phyloP scores from a whole-genome alignment of 2,113 vertebrate genomes.

The Solea senegalensis region DNA sequence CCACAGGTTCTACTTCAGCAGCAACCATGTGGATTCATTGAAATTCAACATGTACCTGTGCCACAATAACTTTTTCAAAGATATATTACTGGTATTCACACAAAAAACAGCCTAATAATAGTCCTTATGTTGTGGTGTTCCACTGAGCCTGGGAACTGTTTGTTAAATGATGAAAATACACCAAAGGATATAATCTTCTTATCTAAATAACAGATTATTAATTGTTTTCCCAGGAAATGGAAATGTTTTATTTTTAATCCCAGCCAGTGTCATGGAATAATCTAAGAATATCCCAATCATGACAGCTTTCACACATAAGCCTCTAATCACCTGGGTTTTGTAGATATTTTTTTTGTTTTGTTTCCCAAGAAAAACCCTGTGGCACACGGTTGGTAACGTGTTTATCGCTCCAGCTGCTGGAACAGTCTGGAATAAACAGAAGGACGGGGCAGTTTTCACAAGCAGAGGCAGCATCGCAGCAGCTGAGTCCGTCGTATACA shows the following conservation, averaged over 20 bases:
- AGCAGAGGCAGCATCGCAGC: slow-evolving; percentile 12
- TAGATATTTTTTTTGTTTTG: not conserved
- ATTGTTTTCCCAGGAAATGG: not conserved
- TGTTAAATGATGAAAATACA: too few relatives aligned
- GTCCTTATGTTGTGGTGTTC: too few relatives aligned
- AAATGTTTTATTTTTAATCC: not conserved
- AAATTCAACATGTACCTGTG: too few relatives aligned
- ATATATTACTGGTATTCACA: too few relatives aligned
- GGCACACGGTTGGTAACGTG: slow-evolving; percentile 21
- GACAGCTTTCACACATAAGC: slow-evolving; percentile 23
- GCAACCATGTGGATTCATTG: too few relatives aligned
- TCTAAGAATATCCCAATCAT: slow-evolving; percentile 13
- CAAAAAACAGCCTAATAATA: too few relatives aligned
- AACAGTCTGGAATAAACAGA: slow-evolving; percentile 63
- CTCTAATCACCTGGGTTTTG: slow-evolving; percentile 27
- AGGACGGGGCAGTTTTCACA: slow-evolving; percentile 39
- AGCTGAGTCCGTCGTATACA: slow-evolving; percentile 14
- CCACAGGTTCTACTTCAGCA: too few relatives aligned
- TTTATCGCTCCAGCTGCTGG: slow-evolving; percentile 61
- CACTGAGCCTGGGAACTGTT: too few relatives aligned
- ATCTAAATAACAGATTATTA: not conserved
- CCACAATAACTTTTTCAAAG: too few relatives aligned
- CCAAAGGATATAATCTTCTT: too few relatives aligned
- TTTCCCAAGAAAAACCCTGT: slow-evolving; percentile 1
- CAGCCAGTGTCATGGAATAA: slow-evolving; percentile 20